Conservation (phyloP, 2,113 vertebrate species). For the Atractosteus spatula region DNA sequence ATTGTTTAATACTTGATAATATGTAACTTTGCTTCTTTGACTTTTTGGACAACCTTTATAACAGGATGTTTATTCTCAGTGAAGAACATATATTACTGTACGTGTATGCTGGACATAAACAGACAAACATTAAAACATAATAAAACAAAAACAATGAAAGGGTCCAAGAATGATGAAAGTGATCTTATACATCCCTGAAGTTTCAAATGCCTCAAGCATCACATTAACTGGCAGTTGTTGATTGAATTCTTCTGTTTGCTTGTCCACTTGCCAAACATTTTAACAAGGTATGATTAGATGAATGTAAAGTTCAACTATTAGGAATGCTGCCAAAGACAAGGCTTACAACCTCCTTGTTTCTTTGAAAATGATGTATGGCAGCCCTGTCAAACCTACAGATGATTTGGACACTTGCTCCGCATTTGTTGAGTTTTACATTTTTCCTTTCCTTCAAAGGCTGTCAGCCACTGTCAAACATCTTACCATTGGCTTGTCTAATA, state of each 20-base stretch:
- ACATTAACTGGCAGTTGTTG: slow-evolving; percentile 8
- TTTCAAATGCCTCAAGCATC: not conserved
- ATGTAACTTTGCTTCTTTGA: no score
- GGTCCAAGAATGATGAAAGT: no score
- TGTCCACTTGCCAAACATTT: slow-evolving; percentile 28
- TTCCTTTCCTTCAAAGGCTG: slow-evolving; percentile 45
- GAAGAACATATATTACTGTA: no score
- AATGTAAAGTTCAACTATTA: slow-evolving; percentile 54
- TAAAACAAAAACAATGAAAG: no score
- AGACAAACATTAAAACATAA: no score
- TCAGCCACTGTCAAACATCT: slow-evolving; percentile 59
- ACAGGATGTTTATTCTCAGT: no score
- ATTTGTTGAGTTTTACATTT: slow-evolving; percentile 68
- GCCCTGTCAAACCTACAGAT: slow-evolving; percentile 64
- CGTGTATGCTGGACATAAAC: no score
- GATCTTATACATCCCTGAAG: slow-evolving; percentile 5
- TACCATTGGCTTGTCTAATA: slow-evolving; percentile 60
- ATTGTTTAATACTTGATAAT: no score
- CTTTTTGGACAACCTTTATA: no score
- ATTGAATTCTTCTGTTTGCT: slow-evolving; percentile 13
- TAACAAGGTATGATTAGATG: slow-evolving; percentile 25
- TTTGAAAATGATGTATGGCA: slow-evolving; percentile 69
- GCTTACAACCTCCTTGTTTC: slow-evolving; percentile 50
- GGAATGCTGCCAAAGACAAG: slow-evolving; percentile 60
- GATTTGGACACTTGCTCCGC: slow-evolving; percentile 63